Percentiles rank a stretch among this genome's conserved stretches.
phyloP scores from a whole-genome alignment of 1,140 invertebrate genomes.

The Adoxophyes honmai region DNA sequence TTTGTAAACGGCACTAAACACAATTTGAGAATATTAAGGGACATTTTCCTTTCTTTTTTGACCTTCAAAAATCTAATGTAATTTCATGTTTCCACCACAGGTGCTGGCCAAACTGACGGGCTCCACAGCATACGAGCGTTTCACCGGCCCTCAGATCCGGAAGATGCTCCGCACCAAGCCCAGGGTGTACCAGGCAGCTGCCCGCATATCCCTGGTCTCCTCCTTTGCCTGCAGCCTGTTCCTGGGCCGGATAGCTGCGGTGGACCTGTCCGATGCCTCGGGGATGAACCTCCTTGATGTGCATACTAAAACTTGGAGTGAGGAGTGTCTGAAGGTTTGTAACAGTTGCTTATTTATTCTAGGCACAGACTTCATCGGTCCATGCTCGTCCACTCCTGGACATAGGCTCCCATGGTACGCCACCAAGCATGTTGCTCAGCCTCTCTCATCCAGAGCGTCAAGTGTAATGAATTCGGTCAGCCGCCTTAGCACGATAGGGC shows the following conservation, averaged over 20 bases:
- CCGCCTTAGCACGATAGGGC: no score
- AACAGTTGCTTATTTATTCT: no score
- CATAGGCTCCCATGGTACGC: no score
- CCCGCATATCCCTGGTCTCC: conserved; percentile 95
- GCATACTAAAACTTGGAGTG: conserved; percentile 86
- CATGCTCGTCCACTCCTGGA: no score
- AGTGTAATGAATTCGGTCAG: no score
- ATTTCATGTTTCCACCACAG: conserved; percentile 28
- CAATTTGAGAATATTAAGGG: no score
- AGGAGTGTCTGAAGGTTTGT: conserved; percentile 82
- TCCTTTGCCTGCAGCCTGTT: conserved; percentile 94
- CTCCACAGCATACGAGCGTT: conserved; percentile 94
- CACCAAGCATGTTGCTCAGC: no score
- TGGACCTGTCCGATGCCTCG: conserved; percentile 95
- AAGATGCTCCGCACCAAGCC: conserved; percentile 88
- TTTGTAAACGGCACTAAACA: no score
- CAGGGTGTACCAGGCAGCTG: conserved; percentile 88
- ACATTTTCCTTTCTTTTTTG: no score
- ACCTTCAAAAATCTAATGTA: no score
- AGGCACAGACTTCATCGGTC: no score
- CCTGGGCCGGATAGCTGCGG: conserved; percentile 92
- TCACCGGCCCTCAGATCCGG: conserved; percentile 95
- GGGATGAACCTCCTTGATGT: conserved; percentile 98
- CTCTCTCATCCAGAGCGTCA: no score
- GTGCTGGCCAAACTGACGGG: conserved; percentile 93